Conservation (phyloP, 2,888 invertebrate species). For the Metallyticus violacea region DNA sequence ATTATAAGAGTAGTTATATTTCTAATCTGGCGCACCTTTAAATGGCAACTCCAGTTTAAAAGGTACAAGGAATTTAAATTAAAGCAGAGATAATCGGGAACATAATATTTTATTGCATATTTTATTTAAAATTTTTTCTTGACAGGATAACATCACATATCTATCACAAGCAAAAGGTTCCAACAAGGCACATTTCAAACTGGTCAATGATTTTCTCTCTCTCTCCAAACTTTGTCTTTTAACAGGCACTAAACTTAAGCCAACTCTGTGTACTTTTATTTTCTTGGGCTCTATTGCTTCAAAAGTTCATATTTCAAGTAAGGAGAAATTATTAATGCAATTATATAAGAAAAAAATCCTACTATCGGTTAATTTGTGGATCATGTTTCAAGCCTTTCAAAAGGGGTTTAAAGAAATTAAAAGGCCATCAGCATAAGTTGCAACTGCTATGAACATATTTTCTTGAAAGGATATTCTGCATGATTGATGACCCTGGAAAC, state of each 20-base stretch:
- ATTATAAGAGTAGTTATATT: too few species aligned
- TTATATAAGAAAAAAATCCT: too few species aligned
- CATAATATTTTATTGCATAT: background rate
- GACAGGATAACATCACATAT: background rate
- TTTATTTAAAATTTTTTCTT: background rate
- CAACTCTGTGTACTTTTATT: background rate
- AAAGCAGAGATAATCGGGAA: background rate
- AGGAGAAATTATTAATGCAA: too few species aligned
- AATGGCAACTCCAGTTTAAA: too few species aligned
- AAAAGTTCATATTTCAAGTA: too few species aligned
- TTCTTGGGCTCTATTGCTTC: too few species aligned
- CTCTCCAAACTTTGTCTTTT: background rate
- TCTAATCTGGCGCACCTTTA: too few species aligned
- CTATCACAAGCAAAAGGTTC: background rate
- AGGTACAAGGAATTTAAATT: too few species aligned
- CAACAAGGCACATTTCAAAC: background rate
- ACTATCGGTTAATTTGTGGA: too few species aligned
- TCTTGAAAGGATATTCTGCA: constrained; percentile 65
- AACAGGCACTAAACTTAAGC: background rate
- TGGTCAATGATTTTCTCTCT: background rate
- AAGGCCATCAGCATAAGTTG: background rate
- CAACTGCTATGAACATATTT: background rate
- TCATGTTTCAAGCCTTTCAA: background rate
- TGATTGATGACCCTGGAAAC: constrained; percentile 54
- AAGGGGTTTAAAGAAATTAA: background rate